Percentiles rank a stretch among this genome's conserved stretches.
phyloP scores from a whole-genome alignment of 2,113 vertebrate genomes.

The Ceyx margarethae region DNA sequence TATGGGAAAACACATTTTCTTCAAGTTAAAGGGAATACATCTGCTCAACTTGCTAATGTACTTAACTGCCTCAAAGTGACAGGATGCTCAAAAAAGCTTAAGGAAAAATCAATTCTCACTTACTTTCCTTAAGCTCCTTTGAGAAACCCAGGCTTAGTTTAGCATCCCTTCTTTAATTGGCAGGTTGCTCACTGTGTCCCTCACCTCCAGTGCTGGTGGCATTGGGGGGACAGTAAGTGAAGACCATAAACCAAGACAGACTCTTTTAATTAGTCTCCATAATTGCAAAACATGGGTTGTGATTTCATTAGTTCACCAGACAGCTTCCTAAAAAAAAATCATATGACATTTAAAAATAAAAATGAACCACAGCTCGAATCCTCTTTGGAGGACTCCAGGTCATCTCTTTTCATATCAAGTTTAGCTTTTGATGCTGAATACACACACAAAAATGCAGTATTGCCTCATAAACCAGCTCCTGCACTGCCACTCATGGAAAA shows the following conservation, averaged over 20 bases:
- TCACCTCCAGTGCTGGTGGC: neutral
- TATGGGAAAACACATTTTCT: neutral
- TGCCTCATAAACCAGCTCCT: neutral
- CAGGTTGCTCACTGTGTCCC: neutral
- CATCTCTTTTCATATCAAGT: neutral
- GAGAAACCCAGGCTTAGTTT: neutral
- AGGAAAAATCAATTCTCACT: neutral
- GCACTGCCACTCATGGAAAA: neutral
- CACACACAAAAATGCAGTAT: neutral
- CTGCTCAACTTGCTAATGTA: neutral
- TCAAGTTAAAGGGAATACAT: neutral
- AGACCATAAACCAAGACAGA: neutral
- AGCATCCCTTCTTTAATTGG: neutral
- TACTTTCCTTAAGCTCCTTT: neutral
- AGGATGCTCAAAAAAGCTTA: neutral
- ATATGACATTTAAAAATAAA: neutral
- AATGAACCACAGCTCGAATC: neutral
- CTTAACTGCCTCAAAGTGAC: neutral
- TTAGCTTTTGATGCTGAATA: neutral
- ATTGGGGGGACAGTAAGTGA: neutral
- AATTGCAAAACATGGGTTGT: neutral
- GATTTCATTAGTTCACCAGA: neutral
- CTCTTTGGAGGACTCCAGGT: neutral
- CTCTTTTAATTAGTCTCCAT: neutral
- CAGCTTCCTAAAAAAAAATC: neutral